phyloP scores from a whole-genome alignment of 2,888 invertebrate species.

The Philopedon plagiatum region DNA sequence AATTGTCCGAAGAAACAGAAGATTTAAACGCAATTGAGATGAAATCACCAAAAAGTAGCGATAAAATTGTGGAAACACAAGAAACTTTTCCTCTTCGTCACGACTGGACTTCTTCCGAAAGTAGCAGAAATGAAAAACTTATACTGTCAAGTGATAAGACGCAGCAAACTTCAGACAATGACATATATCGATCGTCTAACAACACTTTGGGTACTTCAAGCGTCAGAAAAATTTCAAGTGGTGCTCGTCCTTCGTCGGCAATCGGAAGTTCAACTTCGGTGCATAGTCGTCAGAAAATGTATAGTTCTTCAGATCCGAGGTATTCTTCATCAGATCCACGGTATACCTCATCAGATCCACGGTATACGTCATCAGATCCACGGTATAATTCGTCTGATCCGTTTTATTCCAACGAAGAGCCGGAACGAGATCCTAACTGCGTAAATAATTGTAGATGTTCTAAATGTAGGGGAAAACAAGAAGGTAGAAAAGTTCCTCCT shows the following conservation, averaged over 20 bases:
- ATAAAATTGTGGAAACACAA: slow-evolving; percentile 45
- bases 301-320: not conserved
- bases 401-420: slow-evolving; percentile 33
- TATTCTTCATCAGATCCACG: not conserved
- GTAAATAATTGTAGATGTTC: slow-evolving; percentile 25
- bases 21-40: slow-evolving; percentile 1
- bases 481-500: not conserved
- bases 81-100: slow-evolving; percentile 40
- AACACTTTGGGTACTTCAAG: not conserved
- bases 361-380: slow-evolving; percentile 11
- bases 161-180: slow-evolving; percentile 52
- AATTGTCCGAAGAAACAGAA: not conserved
- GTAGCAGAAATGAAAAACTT: slow-evolving; percentile 27
- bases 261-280: not conserved
- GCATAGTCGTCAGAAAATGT: not conserved
- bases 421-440: slow-evolving; percentile 29
- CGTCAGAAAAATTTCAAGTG: not conserved
- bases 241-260: not conserved
- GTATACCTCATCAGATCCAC: slow-evolving; percentile 11
- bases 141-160: slow-evolving; percentile 46
- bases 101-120: not conserved
- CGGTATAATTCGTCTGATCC: slow-evolving; percentile 11
- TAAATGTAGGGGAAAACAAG: not conserved
- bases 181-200: slow-evolving; percentile 31
- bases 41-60: slow-evolving; percentile 40